Evolutionary conservation across 2,888 invertebrate species (phyloP).

Genomic region (Myathropa florea): DNA sequence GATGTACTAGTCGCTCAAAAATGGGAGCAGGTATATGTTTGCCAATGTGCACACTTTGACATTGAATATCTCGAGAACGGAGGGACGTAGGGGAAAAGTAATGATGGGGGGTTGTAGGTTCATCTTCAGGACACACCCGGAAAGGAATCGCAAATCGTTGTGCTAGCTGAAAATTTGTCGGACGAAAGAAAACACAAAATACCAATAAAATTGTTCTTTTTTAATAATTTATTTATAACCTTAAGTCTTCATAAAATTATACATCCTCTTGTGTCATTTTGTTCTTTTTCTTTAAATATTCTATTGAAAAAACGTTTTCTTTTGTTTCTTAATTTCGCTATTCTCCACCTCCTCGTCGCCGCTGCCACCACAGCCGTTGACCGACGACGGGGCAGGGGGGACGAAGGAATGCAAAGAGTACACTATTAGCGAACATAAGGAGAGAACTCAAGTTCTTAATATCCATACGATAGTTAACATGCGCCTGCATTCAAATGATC

Average conservation of each 20-base stretch:
- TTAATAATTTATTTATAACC: neutral
- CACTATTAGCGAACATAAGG: neutral
- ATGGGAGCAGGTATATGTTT: no score
- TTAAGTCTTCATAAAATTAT: neutral
- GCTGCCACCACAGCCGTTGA: neutral
- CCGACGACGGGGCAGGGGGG: no score
- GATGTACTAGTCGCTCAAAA: no score
- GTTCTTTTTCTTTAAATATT: neutral
- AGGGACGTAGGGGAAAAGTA: no score
- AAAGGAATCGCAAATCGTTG: no score
- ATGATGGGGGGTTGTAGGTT: no score
- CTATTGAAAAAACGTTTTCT: neutral
- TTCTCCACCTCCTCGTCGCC: neutral
- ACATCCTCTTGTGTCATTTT: neutral
- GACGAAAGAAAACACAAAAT: no score
- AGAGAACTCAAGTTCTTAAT: neutral
- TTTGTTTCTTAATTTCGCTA: neutral
- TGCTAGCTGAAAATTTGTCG: no score
- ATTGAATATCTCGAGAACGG: no score
- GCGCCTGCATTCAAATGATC: neutral
- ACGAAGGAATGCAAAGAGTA: no score
- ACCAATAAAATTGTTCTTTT: neutral
- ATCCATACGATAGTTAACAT: neutral
- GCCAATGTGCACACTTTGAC: no score
- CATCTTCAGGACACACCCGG: no score